Evolutionary conservation across 2,888 invertebrate species (phyloP).

Genomic region (Brenthis ino): DNA sequence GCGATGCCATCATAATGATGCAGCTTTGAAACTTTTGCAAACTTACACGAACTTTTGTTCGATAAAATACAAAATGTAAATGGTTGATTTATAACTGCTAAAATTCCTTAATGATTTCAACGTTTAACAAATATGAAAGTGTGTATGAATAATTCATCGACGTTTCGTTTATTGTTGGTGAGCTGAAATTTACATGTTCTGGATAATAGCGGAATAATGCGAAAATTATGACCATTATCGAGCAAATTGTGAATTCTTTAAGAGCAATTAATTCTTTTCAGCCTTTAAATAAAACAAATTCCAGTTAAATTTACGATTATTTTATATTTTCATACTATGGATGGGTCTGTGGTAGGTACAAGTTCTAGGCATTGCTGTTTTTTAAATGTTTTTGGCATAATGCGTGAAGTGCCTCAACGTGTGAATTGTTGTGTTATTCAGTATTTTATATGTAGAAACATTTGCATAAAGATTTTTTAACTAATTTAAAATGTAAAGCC

Average conservation of each 20-base stretch:
- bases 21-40: no score
- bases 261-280: constrained; percentile 18
- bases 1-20: no score
- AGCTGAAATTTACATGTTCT: constrained; percentile 14
- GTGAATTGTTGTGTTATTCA: no score
- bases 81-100: neutral
- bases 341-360: no score
- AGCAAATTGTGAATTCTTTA: constrained; percentile 11
- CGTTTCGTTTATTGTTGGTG: constrained; percentile 11
- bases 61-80: neutral
- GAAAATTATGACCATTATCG: constrained; percentile 7
- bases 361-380: no score
- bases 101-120: constrained; percentile 1
- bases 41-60: neutral
- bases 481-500: no score
- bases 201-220: constrained; percentile 10
- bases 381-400: no score
- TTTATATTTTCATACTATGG: no score
- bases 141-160: constrained; percentile 24
- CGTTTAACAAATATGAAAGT: constrained; percentile 21
- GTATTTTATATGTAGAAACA: no score
- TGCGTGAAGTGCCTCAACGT: no score
- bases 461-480: no score
- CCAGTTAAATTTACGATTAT: no score
- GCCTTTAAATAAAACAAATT: neutral